A percentile compares a stretch with the other conserved stretches of the same genome.
Evolutionary conservation across 2,888 invertebrate species (phyloP).

Genomic region (Imbricaverruca yamaguchii): DNA sequence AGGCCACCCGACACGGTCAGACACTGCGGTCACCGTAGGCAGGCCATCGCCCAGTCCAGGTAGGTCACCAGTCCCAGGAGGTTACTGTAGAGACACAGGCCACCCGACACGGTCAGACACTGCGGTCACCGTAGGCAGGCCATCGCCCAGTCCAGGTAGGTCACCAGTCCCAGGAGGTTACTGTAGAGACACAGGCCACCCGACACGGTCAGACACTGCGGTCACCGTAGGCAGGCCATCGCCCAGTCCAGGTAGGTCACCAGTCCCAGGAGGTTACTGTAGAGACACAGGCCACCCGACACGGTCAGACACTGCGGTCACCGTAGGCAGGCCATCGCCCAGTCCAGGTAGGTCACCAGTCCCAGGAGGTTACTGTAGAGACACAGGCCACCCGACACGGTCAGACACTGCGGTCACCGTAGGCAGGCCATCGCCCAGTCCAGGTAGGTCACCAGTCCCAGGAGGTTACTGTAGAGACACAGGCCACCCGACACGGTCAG

Average conservation of each 20-base stretch:
- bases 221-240: conserved; percentile 51
- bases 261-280: conserved; percentile 88
- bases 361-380: conserved; percentile 81
- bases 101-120: too few species aligned
- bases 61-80: conserved; percentile 96
- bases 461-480: too few species aligned
- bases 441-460: too few species aligned
- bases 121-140: too few species aligned
- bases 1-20: too few species aligned
- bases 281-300: conserved; percentile 22
- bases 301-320: too few species aligned
- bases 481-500: too few species aligned
- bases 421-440: too few species aligned
- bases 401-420: too few species aligned
- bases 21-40: too few species aligned
- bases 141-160: conserved; percentile 99
- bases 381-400: too few species aligned
- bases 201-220: too few species aligned
- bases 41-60: conserved; percentile 92
- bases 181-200: conserved; percentile 46
- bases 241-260: conserved; percentile 99
- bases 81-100: conserved; percentile 55
- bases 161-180: conserved; percentile 92
- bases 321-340: conserved; percentile 67
- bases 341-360: conserved; percentile 95